Conservation (phyloP, 2,113 vertebrate genomes). For the Chamaetylas fuelleborni region DNA sequence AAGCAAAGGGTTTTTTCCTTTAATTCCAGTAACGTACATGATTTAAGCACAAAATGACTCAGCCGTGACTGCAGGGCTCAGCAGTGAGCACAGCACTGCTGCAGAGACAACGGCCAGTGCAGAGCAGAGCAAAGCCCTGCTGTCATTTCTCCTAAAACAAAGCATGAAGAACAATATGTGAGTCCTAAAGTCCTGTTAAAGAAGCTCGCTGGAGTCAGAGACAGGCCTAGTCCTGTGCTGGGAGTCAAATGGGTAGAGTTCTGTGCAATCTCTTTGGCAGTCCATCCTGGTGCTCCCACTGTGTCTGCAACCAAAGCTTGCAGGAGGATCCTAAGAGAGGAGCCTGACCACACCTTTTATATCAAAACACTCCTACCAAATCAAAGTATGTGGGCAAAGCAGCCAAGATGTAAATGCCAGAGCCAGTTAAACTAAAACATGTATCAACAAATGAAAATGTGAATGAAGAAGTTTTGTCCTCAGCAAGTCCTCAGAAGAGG, state of each 20-base stretch:
- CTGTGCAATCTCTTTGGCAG: background rate
- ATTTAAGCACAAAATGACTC: conserved; percentile 31
- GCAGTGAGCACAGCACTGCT: background rate
- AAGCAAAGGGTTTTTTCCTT: background rate
- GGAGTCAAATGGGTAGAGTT: background rate
- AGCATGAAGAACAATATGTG: rapidly evolving
- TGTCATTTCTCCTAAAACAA: background rate
- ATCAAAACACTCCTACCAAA: conserved; percentile 18
- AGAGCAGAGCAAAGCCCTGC: rapidly evolving
- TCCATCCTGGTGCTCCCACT: background rate
- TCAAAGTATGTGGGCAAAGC: background rate
- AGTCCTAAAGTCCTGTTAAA: background rate
- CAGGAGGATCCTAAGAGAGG: background rate
- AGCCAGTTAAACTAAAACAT: background rate
- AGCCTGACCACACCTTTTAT: background rate
- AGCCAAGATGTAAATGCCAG: background rate
- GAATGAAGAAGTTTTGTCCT: background rate
- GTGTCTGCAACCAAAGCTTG: background rate
- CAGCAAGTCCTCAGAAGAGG: background rate
- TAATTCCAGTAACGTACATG: background rate
- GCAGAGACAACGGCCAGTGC: rapidly evolving
- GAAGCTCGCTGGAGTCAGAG: background rate
- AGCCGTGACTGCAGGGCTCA: background rate
- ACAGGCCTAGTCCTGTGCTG: rapidly evolving
- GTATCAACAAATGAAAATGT: conserved; percentile 6